These are phyloP conservation scores for Coelopa frigida DNA, from an alignment of 1,140 invertebrate genomes.

Conservation along the genomic window DNA sequence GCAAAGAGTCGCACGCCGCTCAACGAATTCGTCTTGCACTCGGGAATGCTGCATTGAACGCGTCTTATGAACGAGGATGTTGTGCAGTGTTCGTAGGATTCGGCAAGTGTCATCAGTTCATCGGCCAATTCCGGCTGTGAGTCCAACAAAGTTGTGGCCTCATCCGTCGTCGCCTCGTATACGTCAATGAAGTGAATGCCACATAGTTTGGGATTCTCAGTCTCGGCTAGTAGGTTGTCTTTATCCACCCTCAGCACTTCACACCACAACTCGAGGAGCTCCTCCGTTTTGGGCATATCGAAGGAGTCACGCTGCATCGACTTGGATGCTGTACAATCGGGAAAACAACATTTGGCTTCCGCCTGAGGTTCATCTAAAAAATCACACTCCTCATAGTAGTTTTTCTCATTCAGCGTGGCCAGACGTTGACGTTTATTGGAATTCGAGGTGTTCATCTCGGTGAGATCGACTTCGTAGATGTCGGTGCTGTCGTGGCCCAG, in stretches of 20 bases:
- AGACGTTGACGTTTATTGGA: conserved; percentile 6
- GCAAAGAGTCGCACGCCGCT: conserved; percentile 6
- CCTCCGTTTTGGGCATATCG: conserved; percentile 5
- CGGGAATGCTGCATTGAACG: conserved; percentile 10
- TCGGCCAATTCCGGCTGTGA: too few relatives aligned
- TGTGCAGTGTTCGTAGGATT: conserved; percentile 7
- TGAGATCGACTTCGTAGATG: conserved; percentile 30
- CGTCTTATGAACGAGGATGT: conserved; percentile 6
- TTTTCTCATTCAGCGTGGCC: not conserved
- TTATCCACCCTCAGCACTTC: conserved; percentile 2
- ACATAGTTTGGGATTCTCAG: conserved; percentile 7
- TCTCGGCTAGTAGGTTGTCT: not conserved
- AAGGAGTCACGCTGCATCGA: conserved; percentile 9
- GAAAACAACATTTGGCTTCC: conserved; percentile 8
- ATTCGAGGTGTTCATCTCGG: conserved; percentile 21
- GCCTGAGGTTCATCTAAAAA: not conserved
- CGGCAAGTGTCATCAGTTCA: not conserved
- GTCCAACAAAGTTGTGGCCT: too few relatives aligned
- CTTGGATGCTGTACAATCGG: conserved; percentile 10
- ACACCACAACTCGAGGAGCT: conserved; percentile 10
- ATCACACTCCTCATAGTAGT: not conserved
- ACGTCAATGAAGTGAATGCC: conserved; percentile 12
- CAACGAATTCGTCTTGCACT: conserved; percentile 7
- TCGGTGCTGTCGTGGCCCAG: conserved; percentile 33
- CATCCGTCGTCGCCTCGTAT: conserved; percentile 3